A percentile compares a stretch with the other conserved stretches of the same genome.
Conservation (phyloP, 1,140 invertebrate genomes). For the Agrypnia vestita region DNA sequence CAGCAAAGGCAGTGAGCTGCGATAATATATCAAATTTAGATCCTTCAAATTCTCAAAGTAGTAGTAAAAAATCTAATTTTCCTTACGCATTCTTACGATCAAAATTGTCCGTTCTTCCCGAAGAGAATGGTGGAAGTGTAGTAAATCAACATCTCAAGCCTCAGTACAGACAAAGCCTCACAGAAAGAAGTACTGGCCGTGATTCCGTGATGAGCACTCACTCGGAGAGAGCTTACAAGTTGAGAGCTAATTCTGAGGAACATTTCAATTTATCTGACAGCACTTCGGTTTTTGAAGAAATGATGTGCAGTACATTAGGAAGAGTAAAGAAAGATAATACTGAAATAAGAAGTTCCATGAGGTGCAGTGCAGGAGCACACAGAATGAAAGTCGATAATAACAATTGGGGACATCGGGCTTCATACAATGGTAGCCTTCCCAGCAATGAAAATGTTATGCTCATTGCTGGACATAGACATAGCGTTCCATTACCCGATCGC, state of each 20-base stretch:
- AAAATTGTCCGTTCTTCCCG: conserved; percentile 82
- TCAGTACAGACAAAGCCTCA: conserved; percentile 70
- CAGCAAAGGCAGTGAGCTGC: conserved; percentile 77
- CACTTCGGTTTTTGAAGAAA: conserved; percentile 69
- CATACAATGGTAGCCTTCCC: conserved; percentile 30
- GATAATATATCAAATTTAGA: conserved; percentile 76
- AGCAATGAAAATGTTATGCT: conserved; percentile 44
- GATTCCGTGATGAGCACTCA: conserved; percentile 65
- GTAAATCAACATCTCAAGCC: conserved; percentile 71
- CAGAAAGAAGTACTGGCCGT: conserved; percentile 69
- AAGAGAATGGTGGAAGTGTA: conserved; percentile 77
- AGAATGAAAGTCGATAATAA: conserved; percentile 64
- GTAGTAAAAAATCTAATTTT: conserved; percentile 78
- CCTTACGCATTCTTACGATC: conserved; percentile 86
- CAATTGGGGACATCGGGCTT: conserved; percentile 38
- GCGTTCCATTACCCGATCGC: conserved; percentile 71
- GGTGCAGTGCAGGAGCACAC: conserved; percentile 50
- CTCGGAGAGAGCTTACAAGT: conserved; percentile 63
- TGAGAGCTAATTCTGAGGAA: conserved; percentile 67
- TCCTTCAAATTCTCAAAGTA: conserved; percentile 65
- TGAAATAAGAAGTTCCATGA: conserved; percentile 67
- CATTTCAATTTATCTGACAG: conserved; percentile 71
- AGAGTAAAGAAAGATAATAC: conserved; percentile 66
- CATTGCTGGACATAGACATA: conserved; percentile 60
- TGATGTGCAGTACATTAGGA: conserved; percentile 63